These are phyloP conservation scores for Dysmachus trigonus DNA, from an alignment of 2,888 invertebrate species.

Conservation along the genomic window DNA sequence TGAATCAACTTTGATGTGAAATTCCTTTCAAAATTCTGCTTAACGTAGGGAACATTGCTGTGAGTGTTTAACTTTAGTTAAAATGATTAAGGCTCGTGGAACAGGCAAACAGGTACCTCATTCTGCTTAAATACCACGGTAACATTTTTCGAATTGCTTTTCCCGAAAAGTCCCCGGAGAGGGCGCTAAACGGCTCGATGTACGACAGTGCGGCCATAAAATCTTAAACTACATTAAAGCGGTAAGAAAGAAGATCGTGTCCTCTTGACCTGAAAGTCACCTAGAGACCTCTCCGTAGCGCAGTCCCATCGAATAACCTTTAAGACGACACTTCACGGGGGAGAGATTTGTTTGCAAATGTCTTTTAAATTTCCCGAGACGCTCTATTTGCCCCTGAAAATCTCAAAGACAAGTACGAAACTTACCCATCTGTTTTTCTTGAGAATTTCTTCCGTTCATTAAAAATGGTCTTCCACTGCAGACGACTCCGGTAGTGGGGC, in stretches of 20 bases:
- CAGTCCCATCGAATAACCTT: neutral
- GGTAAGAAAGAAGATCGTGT: neutral
- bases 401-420: constrained; percentile 29
- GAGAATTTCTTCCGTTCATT: constrained; percentile 13
- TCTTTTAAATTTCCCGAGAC: constrained; percentile 3
- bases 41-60: neutral
- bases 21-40: neutral
- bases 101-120: neutral
- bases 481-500: neutral
- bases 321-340: constrained; percentile 14
- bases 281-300: neutral
- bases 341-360: neutral
- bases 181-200: neutral
- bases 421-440: constrained; percentile 26
- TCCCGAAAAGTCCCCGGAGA: neutral
- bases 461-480: neutral
- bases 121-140: neutral
- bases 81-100: neutral
- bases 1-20: neutral
- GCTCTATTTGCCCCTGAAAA: constrained; percentile 26
- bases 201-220: neutral
- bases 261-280: constrained; percentile 25
- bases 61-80: neutral
- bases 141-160: neutral
- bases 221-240: neutral